Evolutionary conservation across 2,113 vertebrate genomes (phyloP).

Genomic region (Baryphthengus martii): DNA sequence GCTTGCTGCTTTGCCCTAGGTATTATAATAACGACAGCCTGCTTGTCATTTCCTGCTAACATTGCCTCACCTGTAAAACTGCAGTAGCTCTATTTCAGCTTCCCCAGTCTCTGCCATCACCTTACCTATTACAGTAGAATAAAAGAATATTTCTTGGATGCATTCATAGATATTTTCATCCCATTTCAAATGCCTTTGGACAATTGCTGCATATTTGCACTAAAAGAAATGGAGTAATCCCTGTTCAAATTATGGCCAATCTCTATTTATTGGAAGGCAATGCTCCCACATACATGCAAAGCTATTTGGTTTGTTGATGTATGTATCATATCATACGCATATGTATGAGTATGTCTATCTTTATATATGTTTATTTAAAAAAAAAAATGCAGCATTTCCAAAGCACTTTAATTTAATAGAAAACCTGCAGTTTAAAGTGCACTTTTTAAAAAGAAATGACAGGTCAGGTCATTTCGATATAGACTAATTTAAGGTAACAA

Average conservation of each 20-base stretch:
- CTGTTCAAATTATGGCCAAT: background rate
- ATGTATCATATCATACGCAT: background rate
- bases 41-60: constrained; percentile 69
- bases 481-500: background rate
- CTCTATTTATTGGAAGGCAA: background rate
- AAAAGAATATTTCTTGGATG: constrained; percentile 57
- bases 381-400: background rate
- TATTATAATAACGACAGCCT: constrained; percentile 73
- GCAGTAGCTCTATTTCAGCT: constrained; percentile 55
- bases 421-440: background rate
- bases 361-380: background rate
- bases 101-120: constrained; percentile 36
- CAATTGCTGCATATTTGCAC: constrained; percentile 34
- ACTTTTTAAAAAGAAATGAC: background rate
- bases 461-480: background rate
- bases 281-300: background rate
- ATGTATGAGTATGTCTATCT: background rate
- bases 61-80: constrained; percentile 69
- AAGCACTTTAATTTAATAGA: background rate
- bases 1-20: constrained; percentile 73
- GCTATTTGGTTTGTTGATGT: background rate
- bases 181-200: constrained; percentile 26
- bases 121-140: constrained; percentile 51
- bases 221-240: constrained; percentile 30
- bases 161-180: constrained; percentile 53